phyloP scores from a whole-genome alignment of 2,888 invertebrate genomes.

The Meliscaeva auricollis region DNA sequence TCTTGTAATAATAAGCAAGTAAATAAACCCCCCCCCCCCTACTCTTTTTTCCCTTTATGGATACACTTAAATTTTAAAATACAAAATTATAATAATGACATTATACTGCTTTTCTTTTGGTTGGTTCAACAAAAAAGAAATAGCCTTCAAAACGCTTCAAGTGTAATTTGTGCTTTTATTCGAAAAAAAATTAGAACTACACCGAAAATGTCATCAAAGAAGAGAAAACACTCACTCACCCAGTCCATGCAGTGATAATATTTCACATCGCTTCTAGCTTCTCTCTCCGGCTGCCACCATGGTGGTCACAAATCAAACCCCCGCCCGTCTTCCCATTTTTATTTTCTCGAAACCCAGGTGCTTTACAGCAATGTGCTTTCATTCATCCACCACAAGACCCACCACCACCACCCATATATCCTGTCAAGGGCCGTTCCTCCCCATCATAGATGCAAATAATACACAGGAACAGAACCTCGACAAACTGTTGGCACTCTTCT shows the following conservation, averaged over 20 bases:
- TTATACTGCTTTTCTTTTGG: neutral
- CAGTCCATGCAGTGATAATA: slow-evolving; percentile 68
- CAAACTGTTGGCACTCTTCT: slow-evolving; percentile 53
- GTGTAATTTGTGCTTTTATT: slow-evolving; percentile 22
- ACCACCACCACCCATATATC: neutral
- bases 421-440: slow-evolving; percentile 44
- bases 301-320: slow-evolving; percentile 9
- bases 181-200: slow-evolving; percentile 58
- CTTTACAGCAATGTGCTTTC: slow-evolving; percentile 11
- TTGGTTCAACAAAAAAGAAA: neutral
- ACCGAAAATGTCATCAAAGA: slow-evolving; percentile 45
- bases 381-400: neutral
- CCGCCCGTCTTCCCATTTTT: neutral
- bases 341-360: slow-evolving; percentile 9
- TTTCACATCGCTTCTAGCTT: slow-evolving; percentile 52
- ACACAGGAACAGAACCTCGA: slow-evolving; percentile 50
- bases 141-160: neutral
- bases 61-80: neutral
- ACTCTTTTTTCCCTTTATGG: neutral
- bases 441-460: slow-evolving; percentile 69
- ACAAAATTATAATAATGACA: slow-evolving; percentile 11
- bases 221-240: slow-evolving; percentile 22
- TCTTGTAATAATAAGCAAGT: neutral
- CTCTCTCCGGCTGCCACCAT: neutral
- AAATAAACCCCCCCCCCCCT: slow-evolving; percentile 4